A percentile compares a stretch with the other conserved stretches of the same genome.
phyloP scores from a whole-genome alignment of 2,113 vertebrate species.

The Passer montanus region DNA sequence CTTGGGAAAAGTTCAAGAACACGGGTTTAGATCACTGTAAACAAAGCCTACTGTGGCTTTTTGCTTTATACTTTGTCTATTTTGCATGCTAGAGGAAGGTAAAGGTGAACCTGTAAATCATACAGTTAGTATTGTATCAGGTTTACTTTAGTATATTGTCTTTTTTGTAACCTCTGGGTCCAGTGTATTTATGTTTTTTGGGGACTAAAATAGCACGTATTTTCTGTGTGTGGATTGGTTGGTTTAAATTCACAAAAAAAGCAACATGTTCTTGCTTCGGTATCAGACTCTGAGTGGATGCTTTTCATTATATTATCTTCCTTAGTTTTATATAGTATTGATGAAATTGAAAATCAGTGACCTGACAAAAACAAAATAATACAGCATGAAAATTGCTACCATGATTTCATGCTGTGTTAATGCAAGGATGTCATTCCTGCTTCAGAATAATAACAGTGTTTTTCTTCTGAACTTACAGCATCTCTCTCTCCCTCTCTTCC shows the following conservation, averaged over 20 bases:
- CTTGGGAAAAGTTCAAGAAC: neutral
- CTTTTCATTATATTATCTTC: slow-evolving; percentile 56
- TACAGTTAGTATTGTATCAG: neutral
- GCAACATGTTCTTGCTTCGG: neutral
- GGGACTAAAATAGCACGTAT: neutral
- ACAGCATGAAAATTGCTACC: slow-evolving; percentile 62
- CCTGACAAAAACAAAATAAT: slow-evolving; percentile 72
- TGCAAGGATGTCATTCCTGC: slow-evolving; percentile 53
- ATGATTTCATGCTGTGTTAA: slow-evolving; percentile 72
- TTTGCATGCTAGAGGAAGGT: neutral
- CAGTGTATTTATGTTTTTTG: neutral
- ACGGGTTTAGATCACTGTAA: neutral
- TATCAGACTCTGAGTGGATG: neutral
- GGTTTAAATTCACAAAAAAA: neutral
- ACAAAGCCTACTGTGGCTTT: neutral
- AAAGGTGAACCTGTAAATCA: neutral
- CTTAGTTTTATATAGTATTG: slow-evolving; percentile 57
- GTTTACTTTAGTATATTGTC: neutral
- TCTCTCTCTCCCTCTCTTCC: neutral
- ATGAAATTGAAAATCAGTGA: slow-evolving; percentile 73
- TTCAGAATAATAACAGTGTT: slow-evolving; percentile 67
- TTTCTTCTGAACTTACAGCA: slow-evolving; percentile 21
- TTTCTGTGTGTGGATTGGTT: neutral
- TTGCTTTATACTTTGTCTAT: neutral
- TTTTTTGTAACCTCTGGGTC: neutral